A percentile compares a stretch with the other conserved stretches of the same genome.
Conservation (phyloP, 1,140 invertebrate species). For the Chironomus striatipennis region DNA sequence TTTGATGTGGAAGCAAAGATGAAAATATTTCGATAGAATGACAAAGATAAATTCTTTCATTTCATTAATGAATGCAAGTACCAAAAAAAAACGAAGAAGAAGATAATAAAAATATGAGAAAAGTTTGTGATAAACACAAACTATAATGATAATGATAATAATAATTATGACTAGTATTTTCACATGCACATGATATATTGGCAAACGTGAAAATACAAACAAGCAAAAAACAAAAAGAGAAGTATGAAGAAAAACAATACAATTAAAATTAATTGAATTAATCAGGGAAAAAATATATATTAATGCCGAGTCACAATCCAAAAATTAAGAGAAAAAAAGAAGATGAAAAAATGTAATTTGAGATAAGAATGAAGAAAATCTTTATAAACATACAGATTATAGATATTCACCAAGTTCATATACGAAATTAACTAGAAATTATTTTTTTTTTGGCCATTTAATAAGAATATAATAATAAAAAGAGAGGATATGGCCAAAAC, state of each 20-base stretch:
- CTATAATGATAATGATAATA: too few relatives aligned
- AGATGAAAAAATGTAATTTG: slow-evolving; percentile 6
- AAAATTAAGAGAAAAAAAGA: background rate
- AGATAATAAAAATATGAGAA: too few relatives aligned
- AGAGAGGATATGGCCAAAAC: background rate
- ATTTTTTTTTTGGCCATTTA: background rate
- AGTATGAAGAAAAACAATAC: background rate
- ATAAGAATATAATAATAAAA: background rate
- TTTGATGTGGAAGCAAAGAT: too few relatives aligned
- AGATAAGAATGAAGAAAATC: background rate
- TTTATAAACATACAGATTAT: background rate
- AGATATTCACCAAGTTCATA: too few relatives aligned
- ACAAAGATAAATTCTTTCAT: too few relatives aligned
- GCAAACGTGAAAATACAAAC: background rate
- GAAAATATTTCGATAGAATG: too few relatives aligned
- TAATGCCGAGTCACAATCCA: slow-evolving; percentile 6
- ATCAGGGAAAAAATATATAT: background rate
- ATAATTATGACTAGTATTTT: too few relatives aligned
- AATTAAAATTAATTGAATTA: slow-evolving; percentile 13
- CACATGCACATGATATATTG: too few relatives aligned
- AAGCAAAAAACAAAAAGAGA: background rate
- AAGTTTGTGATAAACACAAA: too few relatives aligned
- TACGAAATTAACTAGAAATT: background rate
- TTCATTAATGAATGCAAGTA: too few relatives aligned
- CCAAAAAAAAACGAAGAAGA: too few relatives aligned